Evolutionary conservation across 2,113 vertebrate genomes (phyloP), one percentile per base, ranked within the genome.

Genomic region (Apteryx mantelli): DNA sequence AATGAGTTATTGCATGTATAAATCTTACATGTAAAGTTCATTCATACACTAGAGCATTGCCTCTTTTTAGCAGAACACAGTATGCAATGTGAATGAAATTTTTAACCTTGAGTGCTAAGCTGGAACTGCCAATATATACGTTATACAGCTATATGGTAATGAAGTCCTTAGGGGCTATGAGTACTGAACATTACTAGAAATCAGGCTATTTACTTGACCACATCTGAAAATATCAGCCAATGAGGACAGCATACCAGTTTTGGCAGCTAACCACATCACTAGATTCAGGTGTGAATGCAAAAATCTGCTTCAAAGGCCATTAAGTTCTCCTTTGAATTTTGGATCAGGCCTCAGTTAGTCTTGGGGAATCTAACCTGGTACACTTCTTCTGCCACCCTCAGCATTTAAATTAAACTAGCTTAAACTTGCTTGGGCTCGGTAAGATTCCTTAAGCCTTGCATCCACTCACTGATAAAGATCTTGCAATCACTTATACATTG

Each of bases 321-420:
- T 58, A 83, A 76, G 74, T 69, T 26, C 44, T 46, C 34, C 48
- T 74, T 91, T 95, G 50, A 96, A 83, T 86, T 90, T 86, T 83
- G 75, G 58, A 94, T 88, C 36, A 90, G 63, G 26, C 34, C 24
- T 82, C 55, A 82, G 55, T 71, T 75, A 87, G 65, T 89, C 32
- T 55, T 56, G 66, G 64, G 58, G 34, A 88, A 86, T 66, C 34
- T 81, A 88, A 77, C 40, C 30, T 80, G 64, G 82, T 82, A 50
- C 13, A 94, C 60, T 90, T 89, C 82, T 93, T 86, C 86, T 91
- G 52, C 55, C 60, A 86, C 0, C 1, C 76, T 96, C 40, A 66
- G 71, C 90, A 86, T 78, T 94, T 83, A 90, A 83, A 86, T 53
- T 89, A 74, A 94, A 95, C 71, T 44, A 81, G 79, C 64, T 93